Conservation (phyloP, 1,140 invertebrate genomes). For the Pemphigus obesinymphae region DNA sequence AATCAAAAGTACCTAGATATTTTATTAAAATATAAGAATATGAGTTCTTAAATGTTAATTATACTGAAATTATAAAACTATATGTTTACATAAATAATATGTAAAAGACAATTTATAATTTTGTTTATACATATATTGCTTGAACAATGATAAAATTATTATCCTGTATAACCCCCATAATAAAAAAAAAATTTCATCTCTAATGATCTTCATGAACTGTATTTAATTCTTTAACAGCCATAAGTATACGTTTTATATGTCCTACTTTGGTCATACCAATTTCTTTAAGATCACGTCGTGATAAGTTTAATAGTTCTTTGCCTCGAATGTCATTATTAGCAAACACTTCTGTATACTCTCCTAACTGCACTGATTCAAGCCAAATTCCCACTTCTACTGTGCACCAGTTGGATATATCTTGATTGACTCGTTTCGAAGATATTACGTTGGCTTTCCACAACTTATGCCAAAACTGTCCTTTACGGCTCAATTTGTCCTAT, state of each 20-base stretch:
- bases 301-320: slow-evolving; percentile 78
- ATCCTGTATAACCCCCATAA: background rate
- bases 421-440: background rate
- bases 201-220: background rate
- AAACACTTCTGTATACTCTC: slow-evolving; percentile 82
- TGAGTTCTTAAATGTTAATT: background rate
- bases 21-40: too few relatives aligned
- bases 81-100: too few relatives aligned
- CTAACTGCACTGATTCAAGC: slow-evolving; percentile 81
- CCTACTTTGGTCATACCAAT: slow-evolving; percentile 89
- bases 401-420: slow-evolving; percentile 53
- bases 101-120: too few relatives aligned
- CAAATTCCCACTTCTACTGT: slow-evolving; percentile 63
- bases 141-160: too few relatives aligned
- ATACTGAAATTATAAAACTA: too few relatives aligned
- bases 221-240: slow-evolving; percentile 80
- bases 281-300: slow-evolving; percentile 79
- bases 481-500: slow-evolving; percentile 27
- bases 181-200: background rate
- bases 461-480: slow-evolving; percentile 41
- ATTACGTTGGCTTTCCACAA: slow-evolving; percentile 19
- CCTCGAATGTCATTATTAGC: slow-evolving; percentile 86
- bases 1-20: too few relatives aligned
- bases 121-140: too few relatives aligned
- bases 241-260: slow-evolving; percentile 88